Percentiles rank a stretch among this genome's conserved stretches.
Evolutionary conservation across 2,113 vertebrate genomes (phyloP).

Genomic region (Lepus americanus): DNA sequence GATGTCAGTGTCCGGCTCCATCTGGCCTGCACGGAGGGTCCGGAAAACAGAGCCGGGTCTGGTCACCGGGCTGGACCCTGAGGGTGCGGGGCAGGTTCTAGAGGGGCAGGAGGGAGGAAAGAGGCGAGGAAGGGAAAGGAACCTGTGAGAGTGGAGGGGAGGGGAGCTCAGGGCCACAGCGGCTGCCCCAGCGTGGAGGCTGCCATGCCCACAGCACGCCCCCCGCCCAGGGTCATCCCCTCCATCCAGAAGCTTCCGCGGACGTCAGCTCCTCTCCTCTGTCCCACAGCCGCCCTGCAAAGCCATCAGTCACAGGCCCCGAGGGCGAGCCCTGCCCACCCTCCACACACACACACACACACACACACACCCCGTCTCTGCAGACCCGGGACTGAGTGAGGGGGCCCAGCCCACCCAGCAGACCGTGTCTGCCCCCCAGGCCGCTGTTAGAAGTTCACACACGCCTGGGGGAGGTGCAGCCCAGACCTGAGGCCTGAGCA

Average conservation of each 20-base stretch:
- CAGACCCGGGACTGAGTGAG: too few relatives aligned
- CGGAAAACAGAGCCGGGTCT: background rate
- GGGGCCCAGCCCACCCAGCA: too few relatives aligned
- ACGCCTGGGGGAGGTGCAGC: background rate
- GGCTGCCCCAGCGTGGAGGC: fast-evolving
- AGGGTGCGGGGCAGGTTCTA: background rate
- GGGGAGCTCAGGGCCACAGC: background rate
- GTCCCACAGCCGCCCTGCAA: fast-evolving
- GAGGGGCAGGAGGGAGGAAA: background rate
- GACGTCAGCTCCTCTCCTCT: background rate
- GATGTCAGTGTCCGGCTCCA: too few relatives aligned
- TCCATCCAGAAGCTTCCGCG: background rate
- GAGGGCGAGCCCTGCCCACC: fast-evolving
- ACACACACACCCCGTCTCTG: too few relatives aligned
- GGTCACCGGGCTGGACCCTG: background rate
- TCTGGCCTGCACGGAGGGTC: background rate
- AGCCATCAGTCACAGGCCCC: background rate
- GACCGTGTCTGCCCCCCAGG: background rate
- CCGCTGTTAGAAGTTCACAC: fast-evolving
- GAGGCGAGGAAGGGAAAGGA: too few relatives aligned
- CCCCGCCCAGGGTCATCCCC: too few relatives aligned
- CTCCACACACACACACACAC: too few relatives aligned
- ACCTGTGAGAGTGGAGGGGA: background rate
- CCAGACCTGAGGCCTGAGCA: too few relatives aligned
- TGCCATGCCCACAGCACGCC: fast-evolving